Percentiles rank a stretch among this genome's conserved stretches.
phyloP scores from a whole-genome alignment of 1,140 invertebrate species.

The Pemphigus obesinymphae region DNA sequence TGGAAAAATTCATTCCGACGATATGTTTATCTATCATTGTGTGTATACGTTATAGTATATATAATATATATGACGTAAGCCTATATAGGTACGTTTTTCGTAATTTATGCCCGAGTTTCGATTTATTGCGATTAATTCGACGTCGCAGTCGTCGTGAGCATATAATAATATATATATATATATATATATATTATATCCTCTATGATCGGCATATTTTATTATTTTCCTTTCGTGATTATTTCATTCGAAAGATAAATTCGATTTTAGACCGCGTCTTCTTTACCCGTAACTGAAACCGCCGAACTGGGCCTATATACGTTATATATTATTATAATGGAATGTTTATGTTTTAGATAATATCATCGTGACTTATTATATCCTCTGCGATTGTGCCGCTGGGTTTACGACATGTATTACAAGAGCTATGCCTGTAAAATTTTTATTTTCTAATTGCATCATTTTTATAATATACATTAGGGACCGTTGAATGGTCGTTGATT shows the following conservation, averaged over 20 bases:
- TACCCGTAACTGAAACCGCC: neutral
- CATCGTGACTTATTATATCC: neutral
- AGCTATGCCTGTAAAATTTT: too few relatives aligned
- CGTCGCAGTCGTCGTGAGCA: neutral
- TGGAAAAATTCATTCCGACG: too few relatives aligned
- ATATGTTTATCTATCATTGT: neutral
- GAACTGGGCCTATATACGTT: too few relatives aligned
- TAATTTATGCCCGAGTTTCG: neutral
- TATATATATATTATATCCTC: neutral
- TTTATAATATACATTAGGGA: too few relatives aligned
- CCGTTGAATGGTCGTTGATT: too few relatives aligned
- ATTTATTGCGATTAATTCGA: neutral
- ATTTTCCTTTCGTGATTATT: neutral
- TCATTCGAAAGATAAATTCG: neutral
- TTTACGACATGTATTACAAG: too few relatives aligned
- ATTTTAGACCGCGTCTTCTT: neutral
- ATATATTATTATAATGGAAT: too few relatives aligned
- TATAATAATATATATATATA: too few relatives aligned
- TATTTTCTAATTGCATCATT: too few relatives aligned
- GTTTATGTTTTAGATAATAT: too few relatives aligned
- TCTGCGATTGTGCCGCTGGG: too few relatives aligned
- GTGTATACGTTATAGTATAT: neutral
- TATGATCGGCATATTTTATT: neutral
- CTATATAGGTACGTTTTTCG: neutral
- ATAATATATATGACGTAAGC: neutral